A percentile compares a stretch with the other conserved stretches of the same genome.
phyloP scores from a whole-genome alignment of 2,888 invertebrate genomes.

The Petrophora chlorosata region DNA sequence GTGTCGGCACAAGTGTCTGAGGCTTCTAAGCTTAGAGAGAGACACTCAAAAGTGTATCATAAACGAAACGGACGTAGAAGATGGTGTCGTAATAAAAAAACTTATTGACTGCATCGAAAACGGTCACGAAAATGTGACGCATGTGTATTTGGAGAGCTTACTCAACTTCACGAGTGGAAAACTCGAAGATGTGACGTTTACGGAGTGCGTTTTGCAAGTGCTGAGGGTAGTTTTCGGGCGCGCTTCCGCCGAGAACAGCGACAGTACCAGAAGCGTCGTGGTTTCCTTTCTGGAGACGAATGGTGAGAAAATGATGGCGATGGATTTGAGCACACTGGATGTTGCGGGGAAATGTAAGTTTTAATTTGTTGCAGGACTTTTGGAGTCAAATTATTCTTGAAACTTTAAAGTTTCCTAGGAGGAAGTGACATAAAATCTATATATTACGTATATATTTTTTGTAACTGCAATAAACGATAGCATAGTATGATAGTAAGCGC shows the following conservation, averaged over 20 bases:
- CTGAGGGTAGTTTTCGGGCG: neutral
- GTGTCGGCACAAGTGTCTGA: conserved; percentile 62
- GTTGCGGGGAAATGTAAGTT: neutral
- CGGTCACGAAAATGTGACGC: neutral
- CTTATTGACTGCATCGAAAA: conserved; percentile 50
- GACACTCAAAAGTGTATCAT: conserved; percentile 54
- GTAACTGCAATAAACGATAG: no score
- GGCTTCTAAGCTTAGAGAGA: conserved; percentile 52
- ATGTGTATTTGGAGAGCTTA: conserved; percentile 10
- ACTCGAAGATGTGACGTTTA: neutral
- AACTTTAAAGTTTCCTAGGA: no score
- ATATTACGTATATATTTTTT: no score
- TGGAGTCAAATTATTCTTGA: no score
- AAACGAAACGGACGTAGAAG: conserved; percentile 10
- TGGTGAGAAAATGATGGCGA: neutral
- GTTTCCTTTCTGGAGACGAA: conserved; percentile 2
- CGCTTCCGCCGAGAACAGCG: neutral
- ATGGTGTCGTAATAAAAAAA: conserved; percentile 39
- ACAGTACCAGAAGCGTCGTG: neutral
- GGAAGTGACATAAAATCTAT: no score
- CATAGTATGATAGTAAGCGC: no score
- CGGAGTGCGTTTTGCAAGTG: neutral
- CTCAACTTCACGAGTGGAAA: neutral
- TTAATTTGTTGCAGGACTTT: no score
- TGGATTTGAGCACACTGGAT: neutral